Conservation (phyloP, 1,140 invertebrate genomes). For the Mamestra configurata region DNA sequence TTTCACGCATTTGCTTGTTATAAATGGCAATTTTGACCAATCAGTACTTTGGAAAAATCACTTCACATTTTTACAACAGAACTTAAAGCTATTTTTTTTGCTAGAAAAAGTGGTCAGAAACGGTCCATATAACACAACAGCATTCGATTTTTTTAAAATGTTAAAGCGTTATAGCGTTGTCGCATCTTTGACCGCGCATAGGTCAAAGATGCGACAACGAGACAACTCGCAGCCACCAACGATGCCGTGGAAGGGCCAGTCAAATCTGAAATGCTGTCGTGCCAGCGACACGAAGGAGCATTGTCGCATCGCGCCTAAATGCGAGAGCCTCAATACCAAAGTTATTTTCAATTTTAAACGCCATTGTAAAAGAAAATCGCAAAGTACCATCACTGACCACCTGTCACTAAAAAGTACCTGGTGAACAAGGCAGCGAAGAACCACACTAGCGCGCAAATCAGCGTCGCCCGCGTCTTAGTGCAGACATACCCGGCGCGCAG, state of each 20-base stretch:
- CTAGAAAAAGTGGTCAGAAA: background rate
- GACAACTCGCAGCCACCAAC: too few relatives aligned
- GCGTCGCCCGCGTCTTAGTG: constrained; percentile 94
- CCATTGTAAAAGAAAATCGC: background rate
- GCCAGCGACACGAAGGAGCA: too few relatives aligned
- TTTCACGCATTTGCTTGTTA: background rate
- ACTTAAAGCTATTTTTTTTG: background rate
- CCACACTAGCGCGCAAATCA: constrained; percentile 96
- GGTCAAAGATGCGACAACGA: too few relatives aligned
- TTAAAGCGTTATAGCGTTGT: too few relatives aligned
- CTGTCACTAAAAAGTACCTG: constrained; percentile 88
- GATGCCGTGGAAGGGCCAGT: too few relatives aligned
- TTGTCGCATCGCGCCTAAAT: too few relatives aligned
- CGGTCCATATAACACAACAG: background rate
- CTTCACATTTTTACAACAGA: background rate
- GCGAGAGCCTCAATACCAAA: background rate
- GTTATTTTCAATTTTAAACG: background rate
- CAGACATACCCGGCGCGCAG: constrained; percentile 96
- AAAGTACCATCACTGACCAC: constrained; percentile 6
- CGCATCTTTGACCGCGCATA: too few relatives aligned
- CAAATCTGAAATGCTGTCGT: too few relatives aligned
- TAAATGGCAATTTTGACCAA: constrained; percentile 14
- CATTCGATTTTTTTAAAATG: too few relatives aligned
- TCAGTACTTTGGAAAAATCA: background rate
- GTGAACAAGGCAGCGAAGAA: constrained; percentile 94